Base-by-base conservation (phyloP, 2,888 invertebrate species). In the Agapostemon virescens region DNA sequence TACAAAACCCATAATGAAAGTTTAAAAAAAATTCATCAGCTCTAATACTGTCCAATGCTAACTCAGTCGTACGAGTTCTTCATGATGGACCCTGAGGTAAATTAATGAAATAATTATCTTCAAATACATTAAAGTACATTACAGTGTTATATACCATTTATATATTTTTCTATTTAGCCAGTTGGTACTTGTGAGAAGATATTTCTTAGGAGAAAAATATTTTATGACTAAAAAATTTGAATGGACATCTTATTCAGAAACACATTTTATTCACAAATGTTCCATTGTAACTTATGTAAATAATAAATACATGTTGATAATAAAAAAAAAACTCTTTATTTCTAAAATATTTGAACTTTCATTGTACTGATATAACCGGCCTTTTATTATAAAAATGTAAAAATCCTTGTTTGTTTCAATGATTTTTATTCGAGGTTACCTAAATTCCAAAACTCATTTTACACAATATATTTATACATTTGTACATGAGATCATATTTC, bases 1-100 rank as follows among this genome's bases (percentile, higher is more conserved):
- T 99, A 99, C 95, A 97, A 97, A 94, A 95, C 95, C 92, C 96
- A 96, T 92, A 95, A 95, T 93, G 96, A 96, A 93, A 97, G 97
- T 93, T 94, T 97, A 89, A 97, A 97, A 79, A 90, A 90, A 84
- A 88, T 89, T 72, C 83, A 88, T 80, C 85, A 88, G 81, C 79
- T 86, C 55, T 89, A 85, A 88, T 81, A 33, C 74, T 40, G 66
- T 73, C 67, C 7, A 78, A 83, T 73, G 52, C 7, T 55, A 61
- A 79, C 52, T 67, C 58, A 74, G 49, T 58, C 30, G 30, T 69
- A 79, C 40, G 15, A 64, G 42, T 40, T 64, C 55, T 74, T 69
- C 33, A 52, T 63, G 55, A 45, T 69, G 74, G 38, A 82, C 15
- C 45, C 82, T 55, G 71, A 82, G 86, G 87, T 86, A 82, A 81